Conservation (phyloP, 2,113 vertebrate genomes). For the Leucosticte australis region DNA sequence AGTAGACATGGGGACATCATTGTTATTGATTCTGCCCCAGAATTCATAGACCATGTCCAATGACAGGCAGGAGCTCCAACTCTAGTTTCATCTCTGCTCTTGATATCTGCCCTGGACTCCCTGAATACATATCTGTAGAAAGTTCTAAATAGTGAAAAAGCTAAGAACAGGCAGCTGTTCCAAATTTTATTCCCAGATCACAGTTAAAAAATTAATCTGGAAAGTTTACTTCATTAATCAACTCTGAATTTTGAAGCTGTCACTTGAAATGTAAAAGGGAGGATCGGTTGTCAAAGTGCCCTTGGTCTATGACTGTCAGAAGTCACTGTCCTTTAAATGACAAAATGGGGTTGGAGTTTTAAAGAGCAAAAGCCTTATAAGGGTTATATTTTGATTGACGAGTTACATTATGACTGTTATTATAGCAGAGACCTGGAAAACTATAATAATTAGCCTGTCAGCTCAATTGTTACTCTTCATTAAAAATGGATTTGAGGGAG, state of each 20-base stretch:
- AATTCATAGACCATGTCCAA: neutral
- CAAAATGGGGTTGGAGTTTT: neutral
- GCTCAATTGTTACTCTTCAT: conserved; percentile 66
- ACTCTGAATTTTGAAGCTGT: neutral
- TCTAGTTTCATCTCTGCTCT: neutral
- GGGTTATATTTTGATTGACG: conserved; percentile 56
- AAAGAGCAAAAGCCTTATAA: neutral
- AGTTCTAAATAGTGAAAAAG: neutral
- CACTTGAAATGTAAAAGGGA: neutral
- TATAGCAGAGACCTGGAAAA: conserved; percentile 34
- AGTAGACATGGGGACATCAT: neutral
- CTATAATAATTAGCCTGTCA: conserved; percentile 68
- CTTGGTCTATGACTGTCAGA: conserved; percentile 23
- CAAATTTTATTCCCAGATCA: neutral
- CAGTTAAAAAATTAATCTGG: neutral
- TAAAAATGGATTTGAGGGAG: conserved; percentile 62
- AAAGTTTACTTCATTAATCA: neutral
- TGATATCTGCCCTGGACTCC: neutral
- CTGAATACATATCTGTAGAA: neutral
- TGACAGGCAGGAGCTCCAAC: neutral
- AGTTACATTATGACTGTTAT: conserved; percentile 55
- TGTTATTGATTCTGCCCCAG: neutral
- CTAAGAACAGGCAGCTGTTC: neutral
- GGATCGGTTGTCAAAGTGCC: neutral
- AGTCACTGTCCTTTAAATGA: neutral